Evolutionary conservation across 2,888 invertebrate species (phyloP).

Genomic region (Chaitophorus viminalis): DNA sequence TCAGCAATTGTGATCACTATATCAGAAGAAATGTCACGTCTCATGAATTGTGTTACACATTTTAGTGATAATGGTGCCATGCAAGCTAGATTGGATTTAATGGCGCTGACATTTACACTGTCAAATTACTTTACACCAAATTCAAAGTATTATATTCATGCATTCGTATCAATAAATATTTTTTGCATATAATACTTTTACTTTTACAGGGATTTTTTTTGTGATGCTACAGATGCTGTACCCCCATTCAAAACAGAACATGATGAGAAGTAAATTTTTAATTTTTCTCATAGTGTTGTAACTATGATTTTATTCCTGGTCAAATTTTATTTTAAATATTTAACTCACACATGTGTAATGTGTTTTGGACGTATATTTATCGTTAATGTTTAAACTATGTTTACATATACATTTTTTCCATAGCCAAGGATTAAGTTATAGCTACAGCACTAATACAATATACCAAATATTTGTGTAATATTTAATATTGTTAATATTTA

Average conservation of each 20-base stretch:
- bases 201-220: constrained; percentile 76
- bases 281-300: not conserved
- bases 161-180: not conserved
- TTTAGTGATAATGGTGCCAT: constrained; percentile 78
- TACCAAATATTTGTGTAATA: not conserved
- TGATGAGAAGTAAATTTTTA: constrained; percentile 63
- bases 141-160: constrained; percentile 71
- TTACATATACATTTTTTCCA: no score
- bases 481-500: not conserved
- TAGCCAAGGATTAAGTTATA: not conserved
- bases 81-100: constrained; percentile 83
- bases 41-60: constrained; percentile 80
- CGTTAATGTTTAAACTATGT: no score
- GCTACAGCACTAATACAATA: not conserved
- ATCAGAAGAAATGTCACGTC: constrained; percentile 88
- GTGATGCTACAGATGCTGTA: constrained; percentile 83
- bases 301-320: not conserved
- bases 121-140: constrained; percentile 74
- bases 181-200: constrained; percentile 52
- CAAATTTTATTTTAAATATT: no score
- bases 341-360: no score
- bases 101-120: constrained; percentile 75
- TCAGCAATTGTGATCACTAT: constrained; percentile 89
- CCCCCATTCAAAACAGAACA: constrained; percentile 72
- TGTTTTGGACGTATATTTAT: no score